A percentile compares a stretch with the other conserved stretches of the same genome.
phyloP scores from a whole-genome alignment of 2,113 vertebrate genomes.

The human (Homo sapiens) region DNA sequence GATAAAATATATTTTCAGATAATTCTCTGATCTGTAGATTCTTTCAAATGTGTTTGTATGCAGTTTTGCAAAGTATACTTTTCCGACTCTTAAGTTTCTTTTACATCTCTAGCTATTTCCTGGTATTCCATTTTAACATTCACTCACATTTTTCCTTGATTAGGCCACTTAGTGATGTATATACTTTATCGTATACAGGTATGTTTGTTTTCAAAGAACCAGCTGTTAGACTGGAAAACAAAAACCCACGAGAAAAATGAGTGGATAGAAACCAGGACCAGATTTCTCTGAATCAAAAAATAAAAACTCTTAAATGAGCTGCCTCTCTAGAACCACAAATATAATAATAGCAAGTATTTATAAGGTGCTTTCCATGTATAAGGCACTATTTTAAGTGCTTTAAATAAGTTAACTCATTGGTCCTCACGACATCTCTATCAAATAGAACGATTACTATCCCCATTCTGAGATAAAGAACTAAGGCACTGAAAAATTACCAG shows the following conservation, averaged over 20 bases:
- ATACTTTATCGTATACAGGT: background rate
- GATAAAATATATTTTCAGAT: background rate
- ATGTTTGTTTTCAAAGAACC: background rate
- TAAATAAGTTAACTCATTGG: constrained; percentile 47
- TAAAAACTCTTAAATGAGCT: background rate
- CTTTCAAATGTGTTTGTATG: background rate
- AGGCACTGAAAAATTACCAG: background rate
- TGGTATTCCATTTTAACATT: background rate
- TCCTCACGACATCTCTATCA: background rate
- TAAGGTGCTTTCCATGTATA: background rate
- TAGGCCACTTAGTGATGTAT: background rate
- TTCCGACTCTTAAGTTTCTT: background rate
- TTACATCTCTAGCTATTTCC: background rate
- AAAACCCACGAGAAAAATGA: background rate
- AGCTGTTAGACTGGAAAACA: constrained; percentile 1
- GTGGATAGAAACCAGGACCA: background rate
- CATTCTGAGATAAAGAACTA: background rate
- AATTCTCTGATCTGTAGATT: background rate
- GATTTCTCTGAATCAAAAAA: background rate
- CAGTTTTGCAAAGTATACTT: background rate
- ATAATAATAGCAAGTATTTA: background rate
- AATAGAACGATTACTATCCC: background rate
- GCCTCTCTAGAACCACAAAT: background rate
- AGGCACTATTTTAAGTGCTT: background rate
- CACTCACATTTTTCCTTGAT: background rate